Conservation (phyloP, 1,140 invertebrate species). For the Drosophila tsacasi region DNA sequence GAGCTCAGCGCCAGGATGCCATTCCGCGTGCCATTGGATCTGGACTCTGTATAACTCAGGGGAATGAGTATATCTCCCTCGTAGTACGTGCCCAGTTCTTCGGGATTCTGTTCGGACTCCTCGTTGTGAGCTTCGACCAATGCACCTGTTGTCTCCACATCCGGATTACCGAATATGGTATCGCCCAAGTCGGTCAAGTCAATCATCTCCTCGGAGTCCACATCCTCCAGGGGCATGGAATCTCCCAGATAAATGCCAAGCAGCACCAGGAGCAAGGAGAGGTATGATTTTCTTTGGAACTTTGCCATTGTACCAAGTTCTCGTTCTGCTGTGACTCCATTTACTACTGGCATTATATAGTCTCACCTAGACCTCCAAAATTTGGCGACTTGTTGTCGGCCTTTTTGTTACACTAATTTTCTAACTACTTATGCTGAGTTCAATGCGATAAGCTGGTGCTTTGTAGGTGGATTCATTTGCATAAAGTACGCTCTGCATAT, state of each 20-base stretch:
- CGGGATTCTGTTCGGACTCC: constrained; percentile 88
- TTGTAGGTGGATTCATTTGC: constrained; percentile 55
- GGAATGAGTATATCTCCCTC: constrained; percentile 90
- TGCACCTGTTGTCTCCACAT: constrained; percentile 85
- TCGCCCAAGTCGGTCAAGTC: constrained; percentile 86
- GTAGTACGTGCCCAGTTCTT: constrained; percentile 90
- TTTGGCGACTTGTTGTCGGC: constrained; percentile 40
- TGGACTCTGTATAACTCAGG: constrained; percentile 86
- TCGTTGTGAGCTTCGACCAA: constrained; percentile 89
- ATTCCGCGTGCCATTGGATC: constrained; percentile 85
- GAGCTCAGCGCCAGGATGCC: constrained; percentile 87
- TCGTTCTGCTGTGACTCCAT: constrained; percentile 21
- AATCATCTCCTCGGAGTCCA: constrained; percentile 76
- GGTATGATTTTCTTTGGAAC: constrained; percentile 6
- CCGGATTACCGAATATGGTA: constrained; percentile 86
- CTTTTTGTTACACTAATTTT: constrained; percentile 25
- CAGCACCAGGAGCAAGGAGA: constrained; percentile 22
- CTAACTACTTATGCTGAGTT: constrained; percentile 21
- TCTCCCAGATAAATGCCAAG: not conserved
- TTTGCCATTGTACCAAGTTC: constrained; percentile 49
- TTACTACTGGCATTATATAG: constrained; percentile 46
- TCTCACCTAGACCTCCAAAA: constrained; percentile 69
- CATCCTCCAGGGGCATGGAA: constrained; percentile 27
- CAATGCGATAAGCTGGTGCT: constrained; percentile 47
- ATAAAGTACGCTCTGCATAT: constrained; percentile 54